Conservation (phyloP, 2,797 vertebrate species). For the Petrocephalus sullivani region DNA sequence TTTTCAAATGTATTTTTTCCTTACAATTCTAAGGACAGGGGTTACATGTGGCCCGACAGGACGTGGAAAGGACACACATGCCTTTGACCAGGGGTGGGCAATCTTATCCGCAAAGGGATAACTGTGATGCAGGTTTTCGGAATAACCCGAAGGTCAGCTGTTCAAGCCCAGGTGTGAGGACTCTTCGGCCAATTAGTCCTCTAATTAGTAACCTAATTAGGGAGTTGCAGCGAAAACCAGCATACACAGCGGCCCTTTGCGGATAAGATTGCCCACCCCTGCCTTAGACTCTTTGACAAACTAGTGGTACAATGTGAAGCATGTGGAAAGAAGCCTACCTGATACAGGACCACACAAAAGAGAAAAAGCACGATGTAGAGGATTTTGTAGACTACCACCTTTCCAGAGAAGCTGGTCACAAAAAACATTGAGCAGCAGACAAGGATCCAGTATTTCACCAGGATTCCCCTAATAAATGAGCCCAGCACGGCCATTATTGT, state of each 20-base stretch:
- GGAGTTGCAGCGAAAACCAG: too few species aligned
- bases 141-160: too few species aligned
- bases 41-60: neutral
- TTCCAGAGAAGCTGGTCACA: conserved; percentile 66
- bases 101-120: too few species aligned
- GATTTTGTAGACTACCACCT: conserved; percentile 63
- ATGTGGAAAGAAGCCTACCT: conserved; percentile 31
- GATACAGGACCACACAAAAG: conserved; percentile 55
- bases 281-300: neutral
- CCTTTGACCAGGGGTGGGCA: neutral
- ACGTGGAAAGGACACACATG: neutral
- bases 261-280: too few species aligned
- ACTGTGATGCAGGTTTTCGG: too few species aligned
- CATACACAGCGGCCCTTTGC: too few species aligned
- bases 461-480: conserved; percentile 49
- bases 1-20: neutral
- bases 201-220: too few species aligned
- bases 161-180: too few species aligned
- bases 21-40: neutral
- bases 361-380: conserved; percentile 63
- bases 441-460: conserved; percentile 69
- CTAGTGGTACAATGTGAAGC: neutral
- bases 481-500: conserved; percentile 56
- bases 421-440: conserved; percentile 71
- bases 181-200: too few species aligned